phyloP scores from a whole-genome alignment of 1,140 invertebrate species.

The Trichoplusia ni region DNA sequence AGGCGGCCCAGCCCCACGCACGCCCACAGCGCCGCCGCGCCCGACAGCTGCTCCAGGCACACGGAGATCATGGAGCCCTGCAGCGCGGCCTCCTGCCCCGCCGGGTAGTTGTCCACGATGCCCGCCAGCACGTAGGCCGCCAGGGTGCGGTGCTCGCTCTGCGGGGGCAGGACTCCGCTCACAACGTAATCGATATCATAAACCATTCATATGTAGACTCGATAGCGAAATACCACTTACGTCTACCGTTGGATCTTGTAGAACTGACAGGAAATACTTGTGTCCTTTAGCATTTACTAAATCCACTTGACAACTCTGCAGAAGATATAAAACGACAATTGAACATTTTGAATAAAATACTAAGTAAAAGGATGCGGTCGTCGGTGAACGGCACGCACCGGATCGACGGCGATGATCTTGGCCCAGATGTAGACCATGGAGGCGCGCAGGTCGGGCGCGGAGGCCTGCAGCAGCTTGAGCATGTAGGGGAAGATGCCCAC shows the following conservation, averaged over 20 bases:
- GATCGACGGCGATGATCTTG: conserved; percentile 98
- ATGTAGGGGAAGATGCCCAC: conserved; percentile 99
- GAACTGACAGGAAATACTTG: conserved; percentile 95
- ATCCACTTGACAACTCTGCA: conserved; percentile 95
- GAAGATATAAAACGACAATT: conserved; percentile 34
- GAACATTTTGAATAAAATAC: not conserved
- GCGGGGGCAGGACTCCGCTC: too few relatives aligned
- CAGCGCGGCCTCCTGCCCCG: conserved; percentile 93
- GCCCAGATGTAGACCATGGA: conserved; percentile 99
- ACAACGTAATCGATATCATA: too few relatives aligned
- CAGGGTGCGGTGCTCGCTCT: conserved; percentile 93
- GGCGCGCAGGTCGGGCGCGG: conserved; percentile 94
- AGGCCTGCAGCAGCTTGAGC: conserved; percentile 96
- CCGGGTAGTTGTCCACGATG: conserved; percentile 94
- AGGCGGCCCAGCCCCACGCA: conserved; percentile 95
- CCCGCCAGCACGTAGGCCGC: conserved; percentile 96
- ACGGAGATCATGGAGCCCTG: conserved; percentile 94
- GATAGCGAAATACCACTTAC: conserved; percentile 82
- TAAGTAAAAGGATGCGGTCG: not conserved
- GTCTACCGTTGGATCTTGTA: conserved; percentile 92
- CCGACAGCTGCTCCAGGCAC: conserved; percentile 91
- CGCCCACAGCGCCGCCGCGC: conserved; percentile 90
- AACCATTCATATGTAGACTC: too few relatives aligned
- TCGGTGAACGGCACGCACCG: conserved; percentile 81
- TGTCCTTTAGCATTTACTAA: conserved; percentile 97